Percentiles rank a stretch among this genome's conserved stretches.
These are phyloP conservation scores for Columba janthina DNA, from an alignment of 2,113 vertebrate genomes.

Conservation along the genomic window DNA sequence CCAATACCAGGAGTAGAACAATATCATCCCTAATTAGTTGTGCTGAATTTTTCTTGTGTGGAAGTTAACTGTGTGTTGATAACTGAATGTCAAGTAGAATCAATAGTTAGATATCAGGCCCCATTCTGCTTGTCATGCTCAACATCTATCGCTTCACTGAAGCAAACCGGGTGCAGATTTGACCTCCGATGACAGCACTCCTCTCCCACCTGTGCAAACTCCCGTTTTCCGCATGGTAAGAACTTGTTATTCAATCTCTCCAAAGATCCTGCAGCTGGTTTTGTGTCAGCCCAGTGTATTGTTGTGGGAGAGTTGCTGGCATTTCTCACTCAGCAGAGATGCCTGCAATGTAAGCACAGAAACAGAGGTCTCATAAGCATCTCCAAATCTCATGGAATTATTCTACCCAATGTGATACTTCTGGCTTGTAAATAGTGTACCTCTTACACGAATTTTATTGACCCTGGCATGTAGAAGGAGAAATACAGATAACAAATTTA, in stretches of 20 bases:
- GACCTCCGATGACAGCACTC: neutral
- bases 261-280: neutral
- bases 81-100: neutral
- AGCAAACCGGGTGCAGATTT: neutral
- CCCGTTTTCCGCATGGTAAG: fast-evolving
- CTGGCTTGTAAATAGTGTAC: neutral
- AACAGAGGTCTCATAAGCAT: neutral
- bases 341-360: neutral
- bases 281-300: neutral
- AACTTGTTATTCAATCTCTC: neutral
- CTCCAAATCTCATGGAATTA: neutral
- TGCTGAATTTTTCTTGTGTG: neutral
- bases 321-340: neutral
- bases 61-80: neutral
- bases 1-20: neutral
- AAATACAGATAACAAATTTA: neutral
- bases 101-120: neutral
- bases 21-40: neutral
- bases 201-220: neutral
- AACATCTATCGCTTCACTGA: neutral
- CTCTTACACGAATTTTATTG: neutral
- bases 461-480: neutral
- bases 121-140: neutral
- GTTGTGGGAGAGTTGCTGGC: neutral
- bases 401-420: neutral